phyloP scores from a whole-genome alignment of 2,888 invertebrate genomes.

The Callinectes sapidus region DNA sequence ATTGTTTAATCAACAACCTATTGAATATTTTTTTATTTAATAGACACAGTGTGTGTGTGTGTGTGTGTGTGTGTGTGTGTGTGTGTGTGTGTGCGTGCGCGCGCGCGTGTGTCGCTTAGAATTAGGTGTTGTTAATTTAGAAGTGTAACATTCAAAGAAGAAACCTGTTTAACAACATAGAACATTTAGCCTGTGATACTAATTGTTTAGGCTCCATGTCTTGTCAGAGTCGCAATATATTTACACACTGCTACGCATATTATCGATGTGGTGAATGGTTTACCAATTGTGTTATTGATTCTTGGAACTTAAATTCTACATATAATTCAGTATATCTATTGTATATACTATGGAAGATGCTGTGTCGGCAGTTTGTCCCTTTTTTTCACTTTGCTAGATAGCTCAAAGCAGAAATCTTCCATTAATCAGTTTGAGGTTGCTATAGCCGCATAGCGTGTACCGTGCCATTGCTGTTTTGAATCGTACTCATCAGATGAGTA shows the following conservation, averaged over 20 bases:
- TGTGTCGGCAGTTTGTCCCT: not conserved
- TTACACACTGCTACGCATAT: not conserved
- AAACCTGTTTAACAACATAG: conserved; percentile 19
- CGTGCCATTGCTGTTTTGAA: not conserved
- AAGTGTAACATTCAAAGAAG: not conserved
- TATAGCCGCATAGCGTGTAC: no score
- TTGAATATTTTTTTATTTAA: not conserved
- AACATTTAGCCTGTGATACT: conserved; percentile 14
- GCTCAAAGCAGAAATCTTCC: not conserved
- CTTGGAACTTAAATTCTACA: not conserved
- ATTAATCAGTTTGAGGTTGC: not conserved
- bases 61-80: no score
- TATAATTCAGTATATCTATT: not conserved
- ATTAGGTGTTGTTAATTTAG: not conserved
- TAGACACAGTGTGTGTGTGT: not conserved
- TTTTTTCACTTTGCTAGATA: not conserved
- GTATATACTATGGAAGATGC: not conserved
- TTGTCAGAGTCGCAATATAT: conserved; percentile 6
- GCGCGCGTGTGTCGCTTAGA: not conserved
- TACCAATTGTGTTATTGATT: not conserved
- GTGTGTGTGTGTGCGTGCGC: not conserved
- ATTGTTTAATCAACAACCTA: not conserved
- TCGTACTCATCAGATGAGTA: not conserved
- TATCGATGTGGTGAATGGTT: not conserved
- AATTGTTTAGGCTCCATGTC: not conserved